These are phyloP conservation scores for Nasonia vitripennis DNA, from an alignment of 1,140 invertebrate genomes.

Conservation along the genomic window DNA sequence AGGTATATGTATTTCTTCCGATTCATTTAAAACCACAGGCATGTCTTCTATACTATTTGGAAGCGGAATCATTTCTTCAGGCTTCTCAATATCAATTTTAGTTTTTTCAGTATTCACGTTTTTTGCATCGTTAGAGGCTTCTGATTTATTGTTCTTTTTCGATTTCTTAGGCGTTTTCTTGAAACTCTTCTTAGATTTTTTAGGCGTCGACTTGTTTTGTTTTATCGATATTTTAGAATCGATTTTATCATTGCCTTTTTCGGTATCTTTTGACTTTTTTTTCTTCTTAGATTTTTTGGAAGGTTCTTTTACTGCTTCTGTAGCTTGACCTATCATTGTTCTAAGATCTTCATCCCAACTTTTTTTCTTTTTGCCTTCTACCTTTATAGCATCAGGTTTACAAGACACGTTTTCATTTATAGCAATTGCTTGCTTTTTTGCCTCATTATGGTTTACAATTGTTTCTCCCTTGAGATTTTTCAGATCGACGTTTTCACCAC, in stretches of 20 bases:
- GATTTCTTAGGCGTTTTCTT: neutral
- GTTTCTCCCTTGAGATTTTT: neutral
- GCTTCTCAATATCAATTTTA: neutral
- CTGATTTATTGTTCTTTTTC: neutral
- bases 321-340: neutral
- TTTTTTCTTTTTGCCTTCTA: neutral
- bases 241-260: neutral
- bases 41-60: neutral
- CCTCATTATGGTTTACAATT: neutral
- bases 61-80: neutral
- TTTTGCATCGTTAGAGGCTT: neutral
- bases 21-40: neutral
- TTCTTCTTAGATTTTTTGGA: neutral
- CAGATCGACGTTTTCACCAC: neutral
- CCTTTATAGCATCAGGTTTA: neutral
- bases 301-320: neutral
- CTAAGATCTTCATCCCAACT: slow-evolving; percentile 36
- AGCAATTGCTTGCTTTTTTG: neutral
- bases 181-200: slow-evolving; percentile 1
- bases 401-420: neutral
- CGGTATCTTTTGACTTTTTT: neutral
- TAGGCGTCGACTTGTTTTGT: neutral
- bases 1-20: neutral
- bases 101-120: neutral
- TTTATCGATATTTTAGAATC: neutral